A percentile compares a stretch with the other conserved stretches of the same genome.
Evolutionary conservation across 2,888 invertebrate genomes (phyloP).

Genomic region (Xestia ashworthii): DNA sequence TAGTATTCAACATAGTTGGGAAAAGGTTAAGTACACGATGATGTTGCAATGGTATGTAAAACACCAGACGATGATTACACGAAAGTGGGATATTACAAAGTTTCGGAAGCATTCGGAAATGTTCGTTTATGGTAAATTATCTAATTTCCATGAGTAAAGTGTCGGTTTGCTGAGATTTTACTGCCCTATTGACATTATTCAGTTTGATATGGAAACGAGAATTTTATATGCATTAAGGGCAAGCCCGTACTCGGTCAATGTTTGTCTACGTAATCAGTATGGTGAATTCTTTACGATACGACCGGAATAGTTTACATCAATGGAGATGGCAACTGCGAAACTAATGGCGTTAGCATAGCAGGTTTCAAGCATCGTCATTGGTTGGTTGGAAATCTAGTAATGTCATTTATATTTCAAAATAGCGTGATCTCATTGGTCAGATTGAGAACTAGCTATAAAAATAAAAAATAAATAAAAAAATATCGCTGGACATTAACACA

Average conservation of each 20-base stretch:
- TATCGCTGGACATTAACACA: too few species aligned
- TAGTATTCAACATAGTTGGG: neutral
- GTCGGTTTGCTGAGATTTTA: constrained; percentile 16
- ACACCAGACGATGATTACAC: neutral
- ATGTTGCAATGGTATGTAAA: neutral
- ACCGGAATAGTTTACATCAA: neutral
- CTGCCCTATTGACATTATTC: constrained; percentile 21
- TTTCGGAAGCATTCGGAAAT: constrained; percentile 8
- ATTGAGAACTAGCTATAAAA: neutral
- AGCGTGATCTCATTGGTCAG: neutral
- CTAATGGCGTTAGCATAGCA: neutral
- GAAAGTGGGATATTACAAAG: constrained; percentile 5
- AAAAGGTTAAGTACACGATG: neutral
- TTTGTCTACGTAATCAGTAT: constrained; percentile 15
- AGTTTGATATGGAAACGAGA: neutral
- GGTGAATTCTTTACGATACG: neutral
- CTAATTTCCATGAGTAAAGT: constrained; percentile 15
- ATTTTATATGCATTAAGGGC: constrained; percentile 15
- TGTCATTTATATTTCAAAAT: too few species aligned
- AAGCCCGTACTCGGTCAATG: constrained; percentile 5
- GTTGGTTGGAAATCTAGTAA: neutral
- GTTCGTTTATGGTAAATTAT: constrained; percentile 13
- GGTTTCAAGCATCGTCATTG: neutral
- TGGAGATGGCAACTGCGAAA: neutral
- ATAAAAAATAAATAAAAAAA: too few species aligned